A percentile compares a stretch with the other conserved stretches of the same genome.
These are phyloP conservation scores for Drosophila triauraria DNA, from an alignment of 1,140 invertebrate species.

Conservation along the genomic window DNA sequence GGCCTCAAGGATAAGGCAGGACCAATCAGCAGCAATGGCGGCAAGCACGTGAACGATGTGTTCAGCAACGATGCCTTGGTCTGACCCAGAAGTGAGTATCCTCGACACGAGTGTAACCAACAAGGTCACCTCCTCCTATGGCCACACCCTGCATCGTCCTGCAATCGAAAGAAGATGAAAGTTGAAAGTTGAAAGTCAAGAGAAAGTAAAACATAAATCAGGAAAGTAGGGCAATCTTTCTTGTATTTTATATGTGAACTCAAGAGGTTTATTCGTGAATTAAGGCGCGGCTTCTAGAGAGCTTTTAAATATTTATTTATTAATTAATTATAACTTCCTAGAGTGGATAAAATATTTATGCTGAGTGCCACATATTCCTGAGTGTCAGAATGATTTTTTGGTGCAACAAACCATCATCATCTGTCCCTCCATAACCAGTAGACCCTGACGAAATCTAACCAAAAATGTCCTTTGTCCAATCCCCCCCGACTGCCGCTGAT, in stretches of 20 bases:
- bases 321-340: no score
- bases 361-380: neutral
- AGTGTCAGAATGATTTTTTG: constrained; percentile 19
- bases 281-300: neutral
- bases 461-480: constrained; percentile 44
- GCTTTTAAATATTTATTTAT: no score
- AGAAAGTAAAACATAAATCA: constrained; percentile 8
- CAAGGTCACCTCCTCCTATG: no score
- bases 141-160: no score
- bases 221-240: neutral
- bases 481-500: constrained; percentile 11
- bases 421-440: constrained; percentile 31
- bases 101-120: constrained; percentile 23
- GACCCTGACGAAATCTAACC: constrained; percentile 50
- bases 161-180: constrained; percentile 2
- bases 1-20: constrained; percentile 74
- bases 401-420: constrained; percentile 29
- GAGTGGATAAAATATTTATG: no score
- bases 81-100: constrained; percentile 84
- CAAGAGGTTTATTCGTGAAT: neutral
- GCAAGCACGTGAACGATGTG: constrained; percentile 84
- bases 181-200: constrained; percentile 8
- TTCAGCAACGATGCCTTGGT: constrained; percentile 81
- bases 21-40: constrained; percentile 59
- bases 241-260: neutral